Base-by-base conservation (phyloP, 2,797 vertebrate species). In the Prunella strophiata region DNA sequence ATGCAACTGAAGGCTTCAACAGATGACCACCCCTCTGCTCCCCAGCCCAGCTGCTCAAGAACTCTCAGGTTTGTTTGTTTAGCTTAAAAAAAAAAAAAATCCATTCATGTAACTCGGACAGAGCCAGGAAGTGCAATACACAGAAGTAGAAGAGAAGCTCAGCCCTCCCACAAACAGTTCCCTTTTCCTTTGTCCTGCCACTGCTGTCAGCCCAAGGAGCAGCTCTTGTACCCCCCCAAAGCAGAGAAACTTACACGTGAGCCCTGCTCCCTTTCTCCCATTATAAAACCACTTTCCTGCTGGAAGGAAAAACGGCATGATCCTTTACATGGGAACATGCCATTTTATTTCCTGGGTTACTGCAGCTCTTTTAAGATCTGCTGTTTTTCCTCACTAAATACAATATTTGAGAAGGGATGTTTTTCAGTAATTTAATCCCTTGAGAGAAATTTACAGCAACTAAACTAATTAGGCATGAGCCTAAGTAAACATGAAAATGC, bases 401-500 rank as follows among this genome's bases (percentile, higher is more conserved):
- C 34, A 77, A 15, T 59, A 79, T 71, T 83, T 71, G 48, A n/a
- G 36, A 90, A 47, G 20, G 34, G 20, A 55, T 43, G 63, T 59
- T 43, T 66, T 79, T 48, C 84, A 63, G 23, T 89, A 82, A 91
- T 88, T 93, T 85, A 74, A 36, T 82, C 91, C 72, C 87, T 36
- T 7, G 27, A 80, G 87, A 91, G 40, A 89, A 52, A 7, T 91
- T 89, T 92, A 80, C 57, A 85, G 87, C 63, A 89, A 85, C 70
- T 79, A 71, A 89, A 74, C 51, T 94, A 88, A 95, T 93, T 77
- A 94, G 23, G 25, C 50, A 74, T 30, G 62, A 85, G 9, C 71
- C 89, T 93, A 85, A 92, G 81, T 74, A 92, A 94, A 93, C 72
- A 94, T 3, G 38, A 89, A 96, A 94, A 94, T 85, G 79, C 52